Evolutionary conservation across 2,888 invertebrate species (phyloP), one percentile per base, ranked within the genome.

Genomic region (Sycophila texana): DNA sequence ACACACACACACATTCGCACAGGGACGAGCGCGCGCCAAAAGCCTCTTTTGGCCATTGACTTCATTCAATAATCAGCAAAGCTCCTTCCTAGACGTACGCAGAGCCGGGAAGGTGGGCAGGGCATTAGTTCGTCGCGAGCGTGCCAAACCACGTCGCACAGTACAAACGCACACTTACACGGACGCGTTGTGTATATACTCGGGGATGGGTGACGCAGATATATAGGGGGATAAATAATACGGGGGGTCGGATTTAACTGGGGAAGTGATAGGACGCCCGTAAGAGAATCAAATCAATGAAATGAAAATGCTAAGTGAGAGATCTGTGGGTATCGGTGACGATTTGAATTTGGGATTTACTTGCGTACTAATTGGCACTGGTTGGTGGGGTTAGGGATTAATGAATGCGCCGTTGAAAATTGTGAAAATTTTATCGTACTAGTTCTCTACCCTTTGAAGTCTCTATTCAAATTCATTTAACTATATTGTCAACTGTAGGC

Each of bases 51-150:
- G 63, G 30, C 73, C 60, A 73, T 67, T 67, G 77, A 71, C 66
- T 72, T 67, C 30, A 63, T 77, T 72, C 77, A 66, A 73, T 67
- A 75, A 75, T 75, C 68, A 75, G 58, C 65, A 4, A 51, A 26
- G 26, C 67, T 67, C 53, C 67, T 51, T 67, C n/a, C 39, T 39
- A 22, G 60, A 10, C 20, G 63, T 39, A 26, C 14, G 39, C 20
- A 30, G n/a, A 10, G 10, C 10, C 39, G 39, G 39, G 10, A 39
- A 39, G 39, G 39, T 39, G 39, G 39, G 39, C 10, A 39, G 39
- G 39, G 39, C 10, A 10, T 39, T 39, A 39, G 39, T 39, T 39
- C 39, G 10, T 39, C 39, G 39, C 39, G 39, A 10, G 39, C 39
- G 39, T 7, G 39, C 10, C 39, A 10, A 39, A 10, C 39, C 10